phyloP scores from a whole-genome alignment of 1,140 invertebrate genomes.

The Bombus vancouverensis region DNA sequence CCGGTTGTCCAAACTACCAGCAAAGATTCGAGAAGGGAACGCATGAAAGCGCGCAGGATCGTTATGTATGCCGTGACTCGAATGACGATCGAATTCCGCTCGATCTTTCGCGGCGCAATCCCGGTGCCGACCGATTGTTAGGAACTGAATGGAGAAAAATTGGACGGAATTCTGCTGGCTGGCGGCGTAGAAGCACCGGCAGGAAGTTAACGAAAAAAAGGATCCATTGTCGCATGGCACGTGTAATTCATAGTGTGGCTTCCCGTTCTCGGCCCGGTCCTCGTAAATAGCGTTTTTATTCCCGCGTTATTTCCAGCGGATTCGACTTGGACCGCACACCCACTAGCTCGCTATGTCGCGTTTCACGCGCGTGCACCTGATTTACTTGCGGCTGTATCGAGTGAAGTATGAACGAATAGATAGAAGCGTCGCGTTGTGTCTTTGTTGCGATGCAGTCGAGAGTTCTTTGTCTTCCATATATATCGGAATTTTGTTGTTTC shows the following conservation, averaged over 20 bases:
- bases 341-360: too few species aligned
- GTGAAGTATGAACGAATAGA: neutral
- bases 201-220: slow-evolving; percentile 52
- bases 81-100: slow-evolving; percentile 65
- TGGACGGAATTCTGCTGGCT: slow-evolving; percentile 60
- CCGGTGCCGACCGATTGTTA: slow-evolving; percentile 58
- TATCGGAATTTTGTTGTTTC: neutral
- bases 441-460: neutral
- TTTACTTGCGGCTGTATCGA: neutral
- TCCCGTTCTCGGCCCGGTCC: slow-evolving; percentile 44
- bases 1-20: slow-evolving; percentile 41
- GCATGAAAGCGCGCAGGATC: slow-evolving; percentile 44
- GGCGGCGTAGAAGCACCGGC: slow-evolving; percentile 11
- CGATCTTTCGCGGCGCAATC: slow-evolving; percentile 37
- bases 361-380: slow-evolving; percentile 4
- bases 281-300: slow-evolving; percentile 56
- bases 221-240: slow-evolving; percentile 66
- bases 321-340: slow-evolving; percentile 4
- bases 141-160: slow-evolving; percentile 69
- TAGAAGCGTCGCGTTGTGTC: neutral
- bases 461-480: neutral
- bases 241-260: slow-evolving; percentile 71
- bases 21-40: slow-evolving; percentile 6
- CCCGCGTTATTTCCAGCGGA: slow-evolving; percentile 46
- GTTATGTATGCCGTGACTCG: slow-evolving; percentile 55